A percentile compares a stretch with the other conserved stretches of the same genome.
These are phyloP conservation scores for Drosophila helvetica DNA, from an alignment of 2,888 invertebrate genomes.

Conservation along the genomic window DNA sequence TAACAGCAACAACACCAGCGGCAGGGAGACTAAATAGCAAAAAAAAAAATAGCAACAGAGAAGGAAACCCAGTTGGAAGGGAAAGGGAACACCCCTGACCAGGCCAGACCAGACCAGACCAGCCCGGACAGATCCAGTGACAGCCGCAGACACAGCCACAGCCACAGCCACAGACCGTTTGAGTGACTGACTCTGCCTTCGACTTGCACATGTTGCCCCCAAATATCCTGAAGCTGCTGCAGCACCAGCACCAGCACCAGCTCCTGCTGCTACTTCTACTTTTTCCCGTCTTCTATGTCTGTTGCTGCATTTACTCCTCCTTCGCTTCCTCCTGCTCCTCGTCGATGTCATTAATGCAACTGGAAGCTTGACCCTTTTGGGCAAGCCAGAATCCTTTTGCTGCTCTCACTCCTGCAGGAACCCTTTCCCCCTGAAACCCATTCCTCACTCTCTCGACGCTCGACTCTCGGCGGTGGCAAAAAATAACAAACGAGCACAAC, in stretches of 20 bases:
- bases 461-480: constrained; percentile 44
- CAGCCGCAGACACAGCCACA: constrained; percentile 42
- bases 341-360: constrained; percentile 77
- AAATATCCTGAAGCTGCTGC: not conserved
- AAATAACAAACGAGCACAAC: constrained; percentile 77
- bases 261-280: constrained; percentile 13
- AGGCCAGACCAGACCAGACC: constrained; percentile 7
- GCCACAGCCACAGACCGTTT: constrained; percentile 52
- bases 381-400: constrained; percentile 50
- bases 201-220: constrained; percentile 62
- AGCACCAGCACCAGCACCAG: not conserved
- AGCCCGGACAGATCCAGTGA: constrained; percentile 33
- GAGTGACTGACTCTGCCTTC: constrained; percentile 74
- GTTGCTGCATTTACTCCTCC: not conserved
- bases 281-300: constrained; percentile 2
- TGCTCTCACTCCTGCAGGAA: constrained; percentile 43
- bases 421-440: not conserved
- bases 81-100: constrained; percentile 45
- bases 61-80: not conserved
- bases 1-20: constrained; percentile 25
- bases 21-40: constrained; percentile 15
- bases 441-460: constrained; percentile 36
- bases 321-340: constrained; percentile 7
- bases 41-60: not conserved
- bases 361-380: constrained; percentile 42